phyloP scores from a whole-genome alignment of 92 coral and sea anemone genomes.

The Bergia sp. region DNA sequence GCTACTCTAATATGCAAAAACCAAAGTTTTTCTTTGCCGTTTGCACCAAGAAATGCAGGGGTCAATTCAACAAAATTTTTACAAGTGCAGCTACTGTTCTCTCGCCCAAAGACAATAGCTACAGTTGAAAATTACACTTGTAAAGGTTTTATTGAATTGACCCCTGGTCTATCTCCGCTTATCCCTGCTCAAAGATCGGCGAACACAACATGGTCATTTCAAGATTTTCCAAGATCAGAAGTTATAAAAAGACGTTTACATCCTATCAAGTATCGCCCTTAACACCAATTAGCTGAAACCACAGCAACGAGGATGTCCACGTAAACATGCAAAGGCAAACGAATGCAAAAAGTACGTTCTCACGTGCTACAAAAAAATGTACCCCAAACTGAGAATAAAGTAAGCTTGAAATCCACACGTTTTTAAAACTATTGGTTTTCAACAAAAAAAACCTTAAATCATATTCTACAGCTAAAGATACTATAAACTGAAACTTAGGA shows the following conservation, averaged over 20 bases:
- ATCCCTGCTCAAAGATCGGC: not conserved
- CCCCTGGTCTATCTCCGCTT: not conserved
- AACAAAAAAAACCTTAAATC: slow-evolving; percentile 20
- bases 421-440: not conserved
- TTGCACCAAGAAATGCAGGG: not conserved
- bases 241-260: not conserved
- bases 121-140: too few species aligned
- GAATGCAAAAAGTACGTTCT: slow-evolving; percentile 33
- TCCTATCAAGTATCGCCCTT: slow-evolving; percentile 9
- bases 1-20: not conserved
- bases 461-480: not conserved
- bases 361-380: slow-evolving; percentile 11
- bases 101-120: too few species aligned
- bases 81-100: too few species aligned
- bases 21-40: not conserved
- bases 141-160: too few species aligned
- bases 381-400: slow-evolving; percentile 9
- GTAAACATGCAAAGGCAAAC: slow-evolving; percentile 41
- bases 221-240: not conserved
- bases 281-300: slow-evolving; percentile 5
- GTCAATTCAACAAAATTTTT: too few species aligned
- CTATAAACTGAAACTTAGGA: not conserved
- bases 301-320: slow-evolving; percentile 21
- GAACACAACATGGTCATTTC: slow-evolving; percentile 4
- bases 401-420: not conserved